These are phyloP conservation scores for Mormyrus iriodes DNA, from an alignment of 2,113 vertebrate species.

Conservation along the genomic window DNA sequence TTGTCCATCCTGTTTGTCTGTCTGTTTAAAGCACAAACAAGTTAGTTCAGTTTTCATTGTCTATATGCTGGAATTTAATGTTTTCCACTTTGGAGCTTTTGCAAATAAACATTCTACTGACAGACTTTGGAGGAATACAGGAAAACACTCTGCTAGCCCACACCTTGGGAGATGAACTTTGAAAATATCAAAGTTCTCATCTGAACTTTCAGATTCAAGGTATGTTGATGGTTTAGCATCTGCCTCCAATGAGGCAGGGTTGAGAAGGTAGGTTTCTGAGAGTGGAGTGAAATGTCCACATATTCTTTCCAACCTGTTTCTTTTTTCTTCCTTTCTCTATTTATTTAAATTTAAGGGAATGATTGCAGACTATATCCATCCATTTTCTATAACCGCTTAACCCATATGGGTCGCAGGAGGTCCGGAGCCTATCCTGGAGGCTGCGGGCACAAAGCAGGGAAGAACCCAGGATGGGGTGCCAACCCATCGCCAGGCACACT, in stretches of 20 bases:
- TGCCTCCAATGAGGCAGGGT: neutral
- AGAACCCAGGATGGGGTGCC: no score
- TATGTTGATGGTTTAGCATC: neutral
- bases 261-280: neutral
- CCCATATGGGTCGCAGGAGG: no score
- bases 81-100: neutral
- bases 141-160: neutral
- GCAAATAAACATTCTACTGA: neutral
- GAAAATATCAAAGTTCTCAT: constrained; percentile 13
- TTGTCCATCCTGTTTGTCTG: neutral
- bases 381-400: no score
- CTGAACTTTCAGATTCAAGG: neutral
- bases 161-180: neutral
- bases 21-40: neutral
- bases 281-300: neutral
- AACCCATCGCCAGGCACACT: no score
- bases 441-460: no score
- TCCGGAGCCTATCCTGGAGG: no score
- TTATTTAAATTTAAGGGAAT: neutral
- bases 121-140: neutral
- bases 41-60: neutral
- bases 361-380: neutral
- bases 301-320: neutral
- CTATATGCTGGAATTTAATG: neutral
- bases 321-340: neutral